A percentile compares a stretch with the other conserved stretches of the same genome.
These are phyloP conservation scores for Rhagoletis pomonella DNA, from an alignment of 1,140 invertebrate species.

Conservation along the genomic window DNA sequence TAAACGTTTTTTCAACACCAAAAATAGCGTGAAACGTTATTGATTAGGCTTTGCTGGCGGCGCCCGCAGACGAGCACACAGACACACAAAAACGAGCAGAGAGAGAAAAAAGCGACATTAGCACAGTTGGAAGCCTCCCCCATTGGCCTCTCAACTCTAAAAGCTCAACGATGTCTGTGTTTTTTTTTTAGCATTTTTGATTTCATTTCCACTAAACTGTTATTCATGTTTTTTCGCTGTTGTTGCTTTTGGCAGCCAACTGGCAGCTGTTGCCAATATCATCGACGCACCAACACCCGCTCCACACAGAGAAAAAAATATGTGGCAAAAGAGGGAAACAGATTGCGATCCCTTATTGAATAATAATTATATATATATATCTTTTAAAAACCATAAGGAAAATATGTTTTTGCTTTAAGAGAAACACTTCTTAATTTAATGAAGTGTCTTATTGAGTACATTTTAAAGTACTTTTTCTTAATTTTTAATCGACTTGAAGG, in stretches of 20 bases:
- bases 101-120: background rate
- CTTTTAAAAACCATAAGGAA: too few relatives aligned
- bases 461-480: too few relatives aligned
- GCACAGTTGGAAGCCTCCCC: background rate
- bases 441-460: too few relatives aligned
- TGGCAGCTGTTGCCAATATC: slow-evolving; percentile 51
- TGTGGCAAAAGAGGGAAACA: too few relatives aligned
- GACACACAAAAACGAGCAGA: background rate
- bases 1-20: slow-evolving; percentile 35
- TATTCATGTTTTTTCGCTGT: slow-evolving; percentile 34
- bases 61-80: background rate
- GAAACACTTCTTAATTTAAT: too few relatives aligned
- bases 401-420: too few relatives aligned
- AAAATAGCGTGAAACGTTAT: slow-evolving; percentile 45
- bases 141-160: background rate
- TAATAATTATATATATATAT: too few relatives aligned
- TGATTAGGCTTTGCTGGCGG: slow-evolving; percentile 38
- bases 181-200: background rate
- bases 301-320: background rate
- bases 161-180: background rate
- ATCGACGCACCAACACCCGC: background rate
- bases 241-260: slow-evolving; percentile 46
- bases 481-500: too few relatives aligned
- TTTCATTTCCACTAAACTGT: background rate
- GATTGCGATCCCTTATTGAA: background rate